These are phyloP conservation scores for Oscheius myriophilus DNA, from an alignment of 2,888 invertebrate genomes.

Conservation along the genomic window DNA sequence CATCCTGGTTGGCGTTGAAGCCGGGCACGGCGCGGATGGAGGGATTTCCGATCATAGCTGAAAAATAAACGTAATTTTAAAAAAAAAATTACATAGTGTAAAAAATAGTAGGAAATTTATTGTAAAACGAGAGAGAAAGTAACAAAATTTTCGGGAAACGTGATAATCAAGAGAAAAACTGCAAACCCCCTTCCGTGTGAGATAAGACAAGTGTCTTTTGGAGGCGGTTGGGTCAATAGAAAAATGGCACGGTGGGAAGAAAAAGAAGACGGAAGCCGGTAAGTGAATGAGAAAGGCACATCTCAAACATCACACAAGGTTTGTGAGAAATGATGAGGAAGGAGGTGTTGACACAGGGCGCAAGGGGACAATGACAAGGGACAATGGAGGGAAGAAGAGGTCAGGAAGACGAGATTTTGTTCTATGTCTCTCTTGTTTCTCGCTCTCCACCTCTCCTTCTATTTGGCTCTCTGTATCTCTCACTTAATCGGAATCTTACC, in stretches of 20 bases:
- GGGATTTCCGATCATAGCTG: constrained; percentile 58
- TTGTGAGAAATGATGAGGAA: constrained; percentile 30
- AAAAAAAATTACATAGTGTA: background rate
- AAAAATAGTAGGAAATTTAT: background rate
- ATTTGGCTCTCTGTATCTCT: too few species aligned
- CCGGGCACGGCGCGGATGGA: constrained; percentile 58
- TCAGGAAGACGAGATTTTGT: too few species aligned
- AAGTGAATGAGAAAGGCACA: constrained; percentile 55
- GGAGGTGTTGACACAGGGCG: too few species aligned
- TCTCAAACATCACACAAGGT: constrained; percentile 36
- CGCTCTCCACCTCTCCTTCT: too few species aligned
- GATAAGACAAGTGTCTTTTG: background rate
- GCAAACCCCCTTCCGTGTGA: background rate
- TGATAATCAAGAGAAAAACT: constrained; percentile 22
- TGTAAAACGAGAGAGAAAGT: constrained; percentile 2
- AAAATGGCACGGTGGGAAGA: background rate
- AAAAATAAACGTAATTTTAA: constrained; percentile 19
- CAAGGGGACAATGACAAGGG: background rate
- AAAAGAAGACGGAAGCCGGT: constrained; percentile 36
- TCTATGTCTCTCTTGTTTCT: too few species aligned
- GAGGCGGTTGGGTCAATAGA: background rate
- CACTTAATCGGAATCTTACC: too few species aligned
- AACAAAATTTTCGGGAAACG: background rate
- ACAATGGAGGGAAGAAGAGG: background rate
- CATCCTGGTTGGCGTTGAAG: constrained; percentile 67